Base-by-base conservation (phyloP, 30 jellyfish, hydroid and myxozoan species). In the Catostylus mosaicus region DNA sequence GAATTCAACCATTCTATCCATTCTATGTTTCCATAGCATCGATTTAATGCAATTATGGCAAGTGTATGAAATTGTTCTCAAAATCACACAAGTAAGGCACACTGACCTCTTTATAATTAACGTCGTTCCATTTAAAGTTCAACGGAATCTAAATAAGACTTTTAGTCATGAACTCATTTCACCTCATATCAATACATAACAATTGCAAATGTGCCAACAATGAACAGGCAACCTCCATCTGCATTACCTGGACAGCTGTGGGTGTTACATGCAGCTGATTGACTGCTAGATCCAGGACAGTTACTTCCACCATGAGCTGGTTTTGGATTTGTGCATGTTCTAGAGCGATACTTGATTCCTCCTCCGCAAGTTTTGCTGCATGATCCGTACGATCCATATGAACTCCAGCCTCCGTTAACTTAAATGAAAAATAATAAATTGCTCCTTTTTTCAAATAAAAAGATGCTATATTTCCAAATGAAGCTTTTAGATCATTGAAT, bases 311-410 rank as follows among this genome's bases (percentile, higher is more conserved):
- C 66, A 77, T 77, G 45, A 10, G 67, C 47, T 1, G 88, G 88
- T 32, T 46, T 57, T 19, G 88, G 88, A 19, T 59, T 77, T 68
- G 19, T 60, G 80, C 88, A 77, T 18, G 48, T 20, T n/a, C 88
- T 67, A 9, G 27, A 2, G 3, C 79, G 51, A 4, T 51, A 23
- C 19, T 77, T 35, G 47, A 35, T 30, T 57, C 88, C 88, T 16
- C 72, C 71, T 29, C 88, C 88, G 43, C 88, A 77, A 22, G 36
- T 56, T 36, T 26, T 77, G 88, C 72, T 59, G 69, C 88, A 77
- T 19, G 66, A 1, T 9, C 80, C 80, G 33, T 34, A 77, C 1
- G 45, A 5, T 19, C 88, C 78, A 37, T 47, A 77, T 0, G 45
- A 24, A 1, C 80, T 57, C 88, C 88, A 77, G 40, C 56, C 56